phyloP scores from a whole-genome alignment of 2,888 invertebrate genomes.

The Chloromyia formosa region DNA sequence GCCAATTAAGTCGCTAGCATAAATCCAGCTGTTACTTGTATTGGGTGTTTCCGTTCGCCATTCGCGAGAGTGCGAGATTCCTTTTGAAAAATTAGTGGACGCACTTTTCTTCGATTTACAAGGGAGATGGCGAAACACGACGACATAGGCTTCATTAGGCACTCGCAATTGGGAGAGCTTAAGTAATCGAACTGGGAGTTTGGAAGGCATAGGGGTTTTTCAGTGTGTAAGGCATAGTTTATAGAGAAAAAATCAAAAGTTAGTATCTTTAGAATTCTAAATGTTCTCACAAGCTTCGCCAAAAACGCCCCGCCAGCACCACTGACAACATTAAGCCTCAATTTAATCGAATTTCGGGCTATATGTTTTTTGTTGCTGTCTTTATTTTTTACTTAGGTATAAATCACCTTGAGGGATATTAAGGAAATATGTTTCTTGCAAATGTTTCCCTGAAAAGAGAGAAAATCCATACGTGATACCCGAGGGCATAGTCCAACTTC shows the following conservation, averaged over 20 bases:
- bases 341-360: constrained; percentile 14
- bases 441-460: constrained; percentile 17
- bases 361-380: too few species aligned
- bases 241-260: too few species aligned
- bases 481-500: constrained; percentile 20
- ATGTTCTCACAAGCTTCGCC: too few species aligned
- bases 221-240: too few species aligned
- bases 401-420: constrained; percentile 20
- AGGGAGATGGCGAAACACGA: too few species aligned
- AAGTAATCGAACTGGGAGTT: too few species aligned
- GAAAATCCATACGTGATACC: constrained; percentile 22
- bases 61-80: not conserved
- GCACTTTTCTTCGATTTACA: constrained; percentile 10
- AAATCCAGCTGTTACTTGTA: constrained; percentile 64
- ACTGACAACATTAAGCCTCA: not conserved
- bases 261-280: too few species aligned
- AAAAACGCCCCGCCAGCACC: too few species aligned
- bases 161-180: too few species aligned
- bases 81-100: constrained; percentile 47
- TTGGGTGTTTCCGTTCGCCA: constrained; percentile 61
- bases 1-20: constrained; percentile 64
- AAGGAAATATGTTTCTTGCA: constrained; percentile 32
- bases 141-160: constrained; percentile 1
- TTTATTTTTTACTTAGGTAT: not conserved
- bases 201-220: too few species aligned